These are phyloP conservation scores for Crioceris asparagi DNA, from an alignment of 2,888 invertebrate species.

Conservation along the genomic window DNA sequence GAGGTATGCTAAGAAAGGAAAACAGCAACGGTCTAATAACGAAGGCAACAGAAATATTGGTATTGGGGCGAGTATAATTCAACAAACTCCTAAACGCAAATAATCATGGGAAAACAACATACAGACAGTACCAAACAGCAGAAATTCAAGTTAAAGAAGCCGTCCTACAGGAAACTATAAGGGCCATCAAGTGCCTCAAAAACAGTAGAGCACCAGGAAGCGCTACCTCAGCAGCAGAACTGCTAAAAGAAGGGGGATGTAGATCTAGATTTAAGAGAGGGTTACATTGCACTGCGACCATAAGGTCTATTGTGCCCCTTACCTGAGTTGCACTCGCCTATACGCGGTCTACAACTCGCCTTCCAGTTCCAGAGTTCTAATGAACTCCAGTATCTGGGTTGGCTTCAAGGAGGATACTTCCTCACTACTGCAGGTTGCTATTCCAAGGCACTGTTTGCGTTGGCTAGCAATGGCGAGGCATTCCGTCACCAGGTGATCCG, in stretches of 20 bases:
- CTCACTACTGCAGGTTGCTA: not conserved
- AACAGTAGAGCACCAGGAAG: not conserved
- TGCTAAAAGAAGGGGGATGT: not conserved
- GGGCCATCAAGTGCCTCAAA: not conserved
- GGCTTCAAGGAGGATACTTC: no score
- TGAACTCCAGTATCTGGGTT: no score
- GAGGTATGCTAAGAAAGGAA: not conserved
- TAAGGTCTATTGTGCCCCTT: no score
- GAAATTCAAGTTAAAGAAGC: not conserved
- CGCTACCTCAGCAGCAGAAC: not conserved
- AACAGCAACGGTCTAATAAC: not conserved
- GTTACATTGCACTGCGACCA: no score
- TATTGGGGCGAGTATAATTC: not conserved
- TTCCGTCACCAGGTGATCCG: no score
- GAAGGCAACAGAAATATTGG: not conserved
- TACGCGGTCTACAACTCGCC: no score
- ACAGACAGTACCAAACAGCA: not conserved
- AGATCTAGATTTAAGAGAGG: not conserved
- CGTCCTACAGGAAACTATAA: not conserved
- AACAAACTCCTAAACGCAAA: no score
- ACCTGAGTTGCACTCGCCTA: no score
- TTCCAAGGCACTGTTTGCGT: no score
- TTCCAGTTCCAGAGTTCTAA: no score
- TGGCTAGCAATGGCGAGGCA: no score
- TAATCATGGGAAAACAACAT: not conserved